phyloP scores from a whole-genome alignment of 2,113 vertebrate genomes.

The Lamprologus lemairii region DNA sequence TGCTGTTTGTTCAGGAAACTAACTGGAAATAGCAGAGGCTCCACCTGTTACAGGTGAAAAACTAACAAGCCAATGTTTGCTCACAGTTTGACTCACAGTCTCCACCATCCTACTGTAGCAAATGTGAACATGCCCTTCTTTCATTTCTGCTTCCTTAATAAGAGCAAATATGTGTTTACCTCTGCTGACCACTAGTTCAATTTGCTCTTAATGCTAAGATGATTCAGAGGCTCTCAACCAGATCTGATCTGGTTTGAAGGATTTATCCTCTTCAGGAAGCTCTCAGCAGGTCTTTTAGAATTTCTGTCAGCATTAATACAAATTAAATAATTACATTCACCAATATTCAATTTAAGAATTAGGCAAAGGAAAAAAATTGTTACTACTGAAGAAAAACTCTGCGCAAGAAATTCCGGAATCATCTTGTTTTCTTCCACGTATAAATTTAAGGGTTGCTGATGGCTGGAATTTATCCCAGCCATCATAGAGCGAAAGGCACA shows the following conservation, averaged over 20 bases:
- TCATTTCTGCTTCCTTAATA: neutral
- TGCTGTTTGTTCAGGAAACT: slow-evolving; percentile 32
- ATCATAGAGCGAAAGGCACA: fast-evolving
- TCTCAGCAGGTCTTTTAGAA: neutral
- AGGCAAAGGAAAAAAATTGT: fast-evolving
- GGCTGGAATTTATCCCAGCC: fast-evolving
- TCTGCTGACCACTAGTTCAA: neutral
- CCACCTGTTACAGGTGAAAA: slow-evolving; percentile 30
- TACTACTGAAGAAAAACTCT: neutral
- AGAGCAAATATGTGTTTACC: neutral
- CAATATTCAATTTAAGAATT: neutral
- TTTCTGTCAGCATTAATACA: neutral
- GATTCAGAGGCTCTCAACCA: neutral
- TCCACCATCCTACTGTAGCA: neutral
- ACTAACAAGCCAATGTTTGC: neutral
- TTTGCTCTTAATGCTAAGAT: neutral
- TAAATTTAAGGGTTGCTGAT: fast-evolving
- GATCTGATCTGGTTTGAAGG: neutral
- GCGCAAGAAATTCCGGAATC: fast-evolving
- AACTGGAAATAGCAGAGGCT: slow-evolving; percentile 11
- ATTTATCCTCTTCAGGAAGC: neutral
- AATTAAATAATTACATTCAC: neutral
- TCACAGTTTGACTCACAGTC: neutral
- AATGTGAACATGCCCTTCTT: neutral
- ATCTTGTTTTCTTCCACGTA: neutral